These are phyloP conservation scores for Cossypha heuglini DNA, from an alignment of 2,797 vertebrate species.

Conservation along the genomic window DNA sequence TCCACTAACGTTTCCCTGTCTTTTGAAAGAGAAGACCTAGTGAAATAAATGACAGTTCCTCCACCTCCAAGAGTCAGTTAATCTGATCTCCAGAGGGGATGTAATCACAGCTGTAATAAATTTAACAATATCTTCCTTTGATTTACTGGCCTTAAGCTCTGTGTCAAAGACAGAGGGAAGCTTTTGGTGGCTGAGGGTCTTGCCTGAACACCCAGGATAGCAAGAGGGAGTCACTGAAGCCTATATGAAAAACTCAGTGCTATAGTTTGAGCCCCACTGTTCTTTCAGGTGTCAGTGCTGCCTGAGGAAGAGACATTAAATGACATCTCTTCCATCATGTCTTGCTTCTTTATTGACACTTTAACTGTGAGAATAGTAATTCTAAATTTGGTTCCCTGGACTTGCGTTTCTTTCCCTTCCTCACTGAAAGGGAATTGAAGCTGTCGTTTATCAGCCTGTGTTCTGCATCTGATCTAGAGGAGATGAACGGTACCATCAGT, in stretches of 20 bases:
- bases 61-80: not conserved
- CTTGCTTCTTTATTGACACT: not conserved
- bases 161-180: not conserved
- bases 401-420: not conserved
- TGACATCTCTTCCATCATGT: not conserved
- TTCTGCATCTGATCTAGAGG: not conserved
- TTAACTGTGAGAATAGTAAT: not conserved
- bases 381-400: not conserved
- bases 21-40: not conserved
- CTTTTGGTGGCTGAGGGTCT: not conserved
- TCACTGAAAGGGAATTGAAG: not conserved
- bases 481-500: not conserved
- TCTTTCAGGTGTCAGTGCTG: not conserved
- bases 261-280: not conserved
- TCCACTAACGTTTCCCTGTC: not conserved
- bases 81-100: not conserved
- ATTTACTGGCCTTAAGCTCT: not conserved
- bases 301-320: not conserved
- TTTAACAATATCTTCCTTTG: not conserved
- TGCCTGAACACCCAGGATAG: not conserved
- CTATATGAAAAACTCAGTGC: not conserved
- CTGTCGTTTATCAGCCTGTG: accelerated
- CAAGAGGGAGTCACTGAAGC: not conserved
- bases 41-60: not conserved
- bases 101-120: not conserved